A percentile compares a stretch with the other conserved stretches of the same genome.
Evolutionary conservation across 2,797 vertebrate species (phyloP).

Genomic region (Pseudochirops corinnae): DNA sequence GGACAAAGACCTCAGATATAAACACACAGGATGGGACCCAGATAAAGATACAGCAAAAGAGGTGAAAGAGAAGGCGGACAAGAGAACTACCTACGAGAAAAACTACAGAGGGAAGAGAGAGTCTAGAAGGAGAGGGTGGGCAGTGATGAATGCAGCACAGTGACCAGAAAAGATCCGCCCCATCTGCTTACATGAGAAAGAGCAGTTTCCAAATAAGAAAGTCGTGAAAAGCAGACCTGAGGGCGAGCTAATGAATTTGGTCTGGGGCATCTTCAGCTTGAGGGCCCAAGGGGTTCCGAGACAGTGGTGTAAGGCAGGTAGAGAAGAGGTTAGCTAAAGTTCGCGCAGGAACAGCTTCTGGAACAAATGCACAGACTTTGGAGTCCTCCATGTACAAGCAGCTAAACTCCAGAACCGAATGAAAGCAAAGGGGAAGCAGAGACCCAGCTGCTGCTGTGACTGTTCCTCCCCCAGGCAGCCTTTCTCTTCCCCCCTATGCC

Average conservation of each 20-base stretch:
- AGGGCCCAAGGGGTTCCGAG: background rate
- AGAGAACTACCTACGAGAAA: background rate
- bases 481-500: background rate
- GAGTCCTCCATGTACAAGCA: background rate
- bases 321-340: background rate
- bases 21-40: background rate
- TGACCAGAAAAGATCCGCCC: background rate
- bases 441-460: background rate
- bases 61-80: background rate
- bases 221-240: background rate
- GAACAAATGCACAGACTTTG: background rate
- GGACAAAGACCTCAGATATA: background rate
- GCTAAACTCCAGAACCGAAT: background rate
- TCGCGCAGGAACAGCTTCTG: background rate
- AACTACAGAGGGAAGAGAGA: background rate
- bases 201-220: background rate
- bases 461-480: background rate
- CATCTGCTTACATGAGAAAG: background rate
- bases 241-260: background rate
- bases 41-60: background rate
- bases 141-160: background rate
- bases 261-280: background rate
- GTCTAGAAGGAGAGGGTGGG: background rate
- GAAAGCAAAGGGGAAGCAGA: background rate
- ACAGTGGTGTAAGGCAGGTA: background rate